These are phyloP conservation scores for Lasiurus borealis DNA, from an alignment of 2,113 vertebrate genomes.

Conservation along the genomic window DNA sequence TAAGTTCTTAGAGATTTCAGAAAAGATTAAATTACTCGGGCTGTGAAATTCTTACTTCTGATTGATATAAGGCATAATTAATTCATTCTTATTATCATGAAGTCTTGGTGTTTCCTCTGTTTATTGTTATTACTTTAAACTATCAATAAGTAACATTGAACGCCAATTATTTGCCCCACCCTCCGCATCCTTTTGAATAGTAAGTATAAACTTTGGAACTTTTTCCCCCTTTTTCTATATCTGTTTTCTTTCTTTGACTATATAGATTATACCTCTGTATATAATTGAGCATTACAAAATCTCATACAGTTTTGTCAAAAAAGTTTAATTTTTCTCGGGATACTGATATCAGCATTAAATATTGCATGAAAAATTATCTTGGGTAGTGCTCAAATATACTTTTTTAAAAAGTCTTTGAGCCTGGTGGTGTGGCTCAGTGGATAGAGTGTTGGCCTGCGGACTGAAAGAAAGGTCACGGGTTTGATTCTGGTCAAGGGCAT, in stretches of 20 bases:
- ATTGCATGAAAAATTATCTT: not conserved
- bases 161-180: not conserved
- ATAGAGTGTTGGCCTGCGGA: too few species aligned
- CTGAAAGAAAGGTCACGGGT: too few species aligned
- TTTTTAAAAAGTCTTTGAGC: not conserved
- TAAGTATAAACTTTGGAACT: not conserved
- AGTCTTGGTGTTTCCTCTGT: not conserved
- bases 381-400: not conserved
- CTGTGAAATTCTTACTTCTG: not conserved
- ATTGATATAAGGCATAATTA: not conserved
- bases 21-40: not conserved
- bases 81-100: not conserved
- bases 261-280: not conserved
- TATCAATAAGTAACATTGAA: not conserved
- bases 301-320: not conserved
- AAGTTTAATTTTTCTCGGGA: not conserved
- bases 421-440: too few species aligned
- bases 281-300: not conserved
- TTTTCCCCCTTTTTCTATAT: not conserved
- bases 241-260: conserved; percentile 17
- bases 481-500: too few species aligned
- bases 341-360: not conserved
- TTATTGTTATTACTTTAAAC: not conserved
- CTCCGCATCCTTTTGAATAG: not conserved
- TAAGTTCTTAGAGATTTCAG: not conserved